Conservation (phyloP, 2,113 vertebrate species). For the Hypocryptadius cinnamomeus region DNA sequence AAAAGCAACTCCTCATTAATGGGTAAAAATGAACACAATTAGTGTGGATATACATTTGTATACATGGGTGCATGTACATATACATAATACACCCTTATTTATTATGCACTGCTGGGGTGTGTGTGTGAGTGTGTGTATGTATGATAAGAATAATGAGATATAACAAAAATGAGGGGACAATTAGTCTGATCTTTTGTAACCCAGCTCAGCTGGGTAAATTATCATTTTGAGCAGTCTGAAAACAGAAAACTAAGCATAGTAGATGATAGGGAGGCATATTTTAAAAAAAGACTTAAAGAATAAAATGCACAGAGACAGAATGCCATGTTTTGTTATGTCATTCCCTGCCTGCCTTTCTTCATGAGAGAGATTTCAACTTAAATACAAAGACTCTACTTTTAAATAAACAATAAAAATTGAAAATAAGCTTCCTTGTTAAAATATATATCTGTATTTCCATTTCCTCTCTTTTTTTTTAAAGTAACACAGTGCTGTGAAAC, state of each 20-base stretch:
- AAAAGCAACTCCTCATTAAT: neutral
- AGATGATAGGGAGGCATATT: neutral
- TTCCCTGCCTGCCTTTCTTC: constrained; percentile 19
- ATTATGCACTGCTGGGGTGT: neutral
- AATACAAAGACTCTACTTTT: neutral
- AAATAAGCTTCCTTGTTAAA: neutral
- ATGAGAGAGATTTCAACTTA: neutral
- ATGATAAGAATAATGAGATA: constrained; percentile 49
- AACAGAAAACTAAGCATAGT: neutral
- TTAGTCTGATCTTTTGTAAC: constrained; percentile 11
- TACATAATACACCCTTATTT: neutral
- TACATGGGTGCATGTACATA: neutral
- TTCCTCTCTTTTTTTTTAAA: neutral
- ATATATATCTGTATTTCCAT: neutral
- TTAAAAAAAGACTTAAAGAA: constrained; percentile 18
- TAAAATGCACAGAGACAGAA: constrained; percentile 12
- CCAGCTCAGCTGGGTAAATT: neutral
- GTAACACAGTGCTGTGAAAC: neutral
- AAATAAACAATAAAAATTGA: neutral
- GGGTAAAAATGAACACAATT: neutral
- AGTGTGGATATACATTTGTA: neutral
- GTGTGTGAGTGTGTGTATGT: neutral
- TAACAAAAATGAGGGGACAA: neutral
- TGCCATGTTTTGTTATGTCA: constrained; percentile 4
- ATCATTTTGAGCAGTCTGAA: constrained; percentile 2